Evolutionary conservation across 2,888 invertebrate species (phyloP), one percentile per base, ranked within the genome.

Genomic region (Bedellia somnulentella): DNA sequence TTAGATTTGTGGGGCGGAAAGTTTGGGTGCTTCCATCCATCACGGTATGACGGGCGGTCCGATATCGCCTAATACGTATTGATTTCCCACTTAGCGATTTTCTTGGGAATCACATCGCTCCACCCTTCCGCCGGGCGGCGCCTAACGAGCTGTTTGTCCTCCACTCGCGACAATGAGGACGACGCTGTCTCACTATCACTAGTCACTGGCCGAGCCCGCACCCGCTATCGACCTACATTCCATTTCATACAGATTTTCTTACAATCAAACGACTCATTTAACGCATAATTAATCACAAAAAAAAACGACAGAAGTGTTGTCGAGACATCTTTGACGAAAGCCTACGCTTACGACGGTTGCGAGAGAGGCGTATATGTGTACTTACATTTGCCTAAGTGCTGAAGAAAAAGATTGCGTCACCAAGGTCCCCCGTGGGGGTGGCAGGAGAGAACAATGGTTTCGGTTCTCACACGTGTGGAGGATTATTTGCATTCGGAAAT

Each of bases 401-500:
- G 60, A 61, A 70, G 70, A 62, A 68, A 67, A 67, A 68, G 68
- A 73, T 73, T 67, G 71, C 70, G 71, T 73, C 73, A 70, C 70
- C 70, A 68, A 71, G 67, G 70, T 68, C 64, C 64, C 64, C 62
- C 53, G 55, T 52, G 64, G 57, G 54, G 49, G 52, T 63, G 58
- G 64, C 58, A 58, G 64, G 70, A 62, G 68, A 68, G 73, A 75
- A 75, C 76, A 75, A 75, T 75, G 76, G 75, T 75, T 76, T 76
- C 73, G 73, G 75, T 76, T 77, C 77, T 76, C 76, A 77, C 76
- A 76, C 77, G 76, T 76, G 75, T 73, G 76, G 76, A 75, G 75
- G 76, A 76, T 76, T 77, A 77, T 77, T 77, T 77, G 77, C 77
- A 77, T 77, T 77, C 77, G 77, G 77, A 75, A 73, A 75, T 73